These are phyloP conservation scores for Eleginops maclovinus DNA, from an alignment of 2,113 vertebrate species.

Conservation along the genomic window DNA sequence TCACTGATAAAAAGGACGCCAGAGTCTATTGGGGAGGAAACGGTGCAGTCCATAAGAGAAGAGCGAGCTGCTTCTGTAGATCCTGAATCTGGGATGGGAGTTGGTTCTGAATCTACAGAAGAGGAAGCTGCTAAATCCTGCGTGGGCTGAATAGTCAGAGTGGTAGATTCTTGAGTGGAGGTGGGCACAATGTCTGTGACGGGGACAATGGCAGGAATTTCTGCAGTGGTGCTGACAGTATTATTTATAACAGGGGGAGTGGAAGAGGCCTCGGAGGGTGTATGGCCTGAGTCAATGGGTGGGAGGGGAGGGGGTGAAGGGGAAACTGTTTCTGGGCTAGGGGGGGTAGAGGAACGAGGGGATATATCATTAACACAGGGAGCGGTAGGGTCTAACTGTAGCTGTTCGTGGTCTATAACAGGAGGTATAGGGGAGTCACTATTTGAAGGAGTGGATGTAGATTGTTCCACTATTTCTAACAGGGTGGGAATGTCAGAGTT, in stretches of 20 bases:
- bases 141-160: slow-evolving; percentile 41
- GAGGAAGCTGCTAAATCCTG: slow-evolving; percentile 40
- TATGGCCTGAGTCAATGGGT: slow-evolving; percentile 52
- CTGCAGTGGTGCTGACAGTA: slow-evolving; percentile 6
- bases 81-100: slow-evolving; percentile 51
- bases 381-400: slow-evolving; percentile 50
- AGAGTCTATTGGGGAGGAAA: slow-evolving; percentile 82
- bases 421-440: slow-evolving; percentile 39
- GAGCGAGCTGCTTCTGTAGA: slow-evolving; percentile 41
- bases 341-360: slow-evolving; percentile 15
- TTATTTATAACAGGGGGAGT: slow-evolving; percentile 22
- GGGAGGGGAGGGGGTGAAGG: slow-evolving; percentile 40
- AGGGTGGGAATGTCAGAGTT: slow-evolving; percentile 40
- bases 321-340: slow-evolving; percentile 3
- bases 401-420: slow-evolving; percentile 23
- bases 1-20: slow-evolving; percentile 73
- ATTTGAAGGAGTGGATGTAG: slow-evolving; percentile 4
- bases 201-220: slow-evolving; percentile 42
- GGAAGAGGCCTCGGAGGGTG: slow-evolving; percentile 32
- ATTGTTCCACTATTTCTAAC: slow-evolving; percentile 54
- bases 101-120: slow-evolving; percentile 44
- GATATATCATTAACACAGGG: slow-evolving; percentile 38
- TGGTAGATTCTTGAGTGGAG: slow-evolving; percentile 45
- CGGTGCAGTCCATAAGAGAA: slow-evolving; percentile 69
- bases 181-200: slow-evolving; percentile 59